Percentiles rank a stretch among this genome's conserved stretches.
These are phyloP conservation scores for Platichthys flesus DNA, from an alignment of 2,113 vertebrate genomes.

Conservation along the genomic window DNA sequence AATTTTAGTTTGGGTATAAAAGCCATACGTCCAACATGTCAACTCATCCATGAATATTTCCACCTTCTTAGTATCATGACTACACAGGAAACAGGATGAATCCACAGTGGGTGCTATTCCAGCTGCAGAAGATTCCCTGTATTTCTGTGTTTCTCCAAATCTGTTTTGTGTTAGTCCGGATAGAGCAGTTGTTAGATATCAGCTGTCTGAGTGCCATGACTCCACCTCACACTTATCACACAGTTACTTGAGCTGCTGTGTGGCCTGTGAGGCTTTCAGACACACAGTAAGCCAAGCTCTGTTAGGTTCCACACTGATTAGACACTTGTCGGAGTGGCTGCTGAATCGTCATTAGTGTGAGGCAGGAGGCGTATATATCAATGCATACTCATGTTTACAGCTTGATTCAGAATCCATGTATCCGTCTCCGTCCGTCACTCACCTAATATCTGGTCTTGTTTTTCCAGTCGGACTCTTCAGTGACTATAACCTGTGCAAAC, in stretches of 20 bases:
- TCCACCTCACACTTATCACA: slow-evolving; percentile 69
- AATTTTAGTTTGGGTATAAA: neutral
- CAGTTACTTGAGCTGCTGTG: slow-evolving; percentile 68
- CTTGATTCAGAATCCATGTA: neutral
- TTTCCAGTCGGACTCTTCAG: slow-evolving; percentile 80
- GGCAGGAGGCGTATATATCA: slow-evolving; percentile 11
- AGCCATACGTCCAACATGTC: neutral
- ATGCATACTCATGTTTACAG: neutral
- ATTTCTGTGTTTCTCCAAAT: slow-evolving; percentile 47
- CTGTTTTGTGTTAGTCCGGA: slow-evolving; percentile 72
- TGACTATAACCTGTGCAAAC: slow-evolving; percentile 91
- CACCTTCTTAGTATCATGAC: neutral
- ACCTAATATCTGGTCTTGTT: slow-evolving; percentile 7
- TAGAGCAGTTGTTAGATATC: slow-evolving; percentile 71
- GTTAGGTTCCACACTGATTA: slow-evolving; percentile 44
- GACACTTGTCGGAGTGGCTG: slow-evolving; percentile 7
- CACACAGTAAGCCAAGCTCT: slow-evolving; percentile 35
- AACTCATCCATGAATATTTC: neutral
- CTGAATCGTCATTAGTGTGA: slow-evolving; percentile 34
- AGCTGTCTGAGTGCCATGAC: slow-evolving; percentile 57
- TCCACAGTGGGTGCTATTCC: slow-evolving; percentile 16
- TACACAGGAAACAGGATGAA: slow-evolving; percentile 9
- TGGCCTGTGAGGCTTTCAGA: slow-evolving; percentile 54
- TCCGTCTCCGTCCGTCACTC: neutral
- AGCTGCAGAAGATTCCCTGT: slow-evolving; percentile 30